Evolutionary conservation across 2,888 invertebrate species (phyloP).

Genomic region (Amorpha juglandis): DNA sequence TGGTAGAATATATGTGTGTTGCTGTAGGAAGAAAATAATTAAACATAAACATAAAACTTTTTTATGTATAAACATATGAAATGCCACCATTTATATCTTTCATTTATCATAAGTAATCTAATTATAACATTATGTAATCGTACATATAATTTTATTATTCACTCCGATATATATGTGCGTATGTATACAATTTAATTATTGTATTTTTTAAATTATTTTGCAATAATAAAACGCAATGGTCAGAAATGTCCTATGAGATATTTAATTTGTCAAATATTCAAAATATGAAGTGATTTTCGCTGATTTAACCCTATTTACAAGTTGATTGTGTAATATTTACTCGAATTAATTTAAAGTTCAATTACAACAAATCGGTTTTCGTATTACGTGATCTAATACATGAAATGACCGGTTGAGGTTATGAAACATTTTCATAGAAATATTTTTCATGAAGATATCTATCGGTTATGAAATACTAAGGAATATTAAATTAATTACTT

Average conservation of each 20-base stretch:
- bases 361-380: conserved; percentile 47
- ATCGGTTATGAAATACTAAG: conserved; percentile 65
- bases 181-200: too few relatives aligned
- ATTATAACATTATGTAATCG: too few relatives aligned
- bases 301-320: conserved; percentile 61
- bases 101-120: too few relatives aligned
- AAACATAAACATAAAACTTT: neutral
- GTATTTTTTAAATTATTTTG: neutral
- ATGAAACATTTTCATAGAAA: conserved; percentile 59
- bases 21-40: neutral
- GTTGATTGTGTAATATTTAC: conserved; percentile 73
- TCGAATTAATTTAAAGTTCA: conserved; percentile 49
- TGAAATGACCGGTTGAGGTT: conserved; percentile 71
- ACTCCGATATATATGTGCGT: too few relatives aligned
- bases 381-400: conserved; percentile 54
- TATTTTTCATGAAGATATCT: conserved; percentile 45
- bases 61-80: neutral
- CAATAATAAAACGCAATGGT: conserved; percentile 42
- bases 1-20: neutral
- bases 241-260: conserved; percentile 58
- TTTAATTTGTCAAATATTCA: conserved; percentile 62
- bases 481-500: conserved; percentile 58
- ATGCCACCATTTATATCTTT: too few relatives aligned
- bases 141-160: too few relatives aligned
- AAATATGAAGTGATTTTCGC: conserved; percentile 74